Base-by-base conservation (phyloP, 92 coral and sea anemone genomes). In the Phenganax stokvisi region DNA sequence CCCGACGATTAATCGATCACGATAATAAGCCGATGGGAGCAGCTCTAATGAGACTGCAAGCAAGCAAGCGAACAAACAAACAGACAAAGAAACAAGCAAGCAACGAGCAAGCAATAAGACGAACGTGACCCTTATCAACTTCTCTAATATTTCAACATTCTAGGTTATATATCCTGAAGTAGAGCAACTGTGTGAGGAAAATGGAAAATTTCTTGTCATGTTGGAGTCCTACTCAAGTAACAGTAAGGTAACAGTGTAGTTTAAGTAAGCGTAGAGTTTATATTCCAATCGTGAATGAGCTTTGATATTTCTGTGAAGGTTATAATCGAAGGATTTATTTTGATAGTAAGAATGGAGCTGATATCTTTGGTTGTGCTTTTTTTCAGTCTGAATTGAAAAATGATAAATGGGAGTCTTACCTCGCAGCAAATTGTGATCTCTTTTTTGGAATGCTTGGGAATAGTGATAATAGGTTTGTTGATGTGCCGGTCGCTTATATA, bases 161-260 rank as follows among this genome's bases (percentile, higher is more conserved):
- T 28, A 88, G 90, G 71, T 81, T 13, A 77, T 85, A 56, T 56
- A 89, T 62, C 87, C 87, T 15, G 86, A 87, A 80, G 87, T 91
- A 12, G 88, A 89, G 80, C 87, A 85, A 76, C 70, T 91, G 71
- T 91, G 97, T 85, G 91, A 81, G 72, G 85, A 83, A 37, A 82
- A 89, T 61, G 92, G 91, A 25, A 81, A 84, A 82, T 91, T 84
- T 68, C 53, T 89, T 30, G 85, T 84, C 8, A 64, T 89, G 28
- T 80, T 91, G 31, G 91, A 91, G 59, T 83, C 81, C 8, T 30
- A 68, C 47, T 20, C 53, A 37, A 7, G 16, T 30, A 8, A 28
- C 16, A 68, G 16, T 12, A 68, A 68, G 73, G 73, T 68, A 64
- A 37, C 47, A 37, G 47, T 37, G 47, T 37, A 5, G 3, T 37